These are phyloP conservation scores for Cecropterus lyciades DNA, from an alignment of 1,140 invertebrate species.

Conservation along the genomic window DNA sequence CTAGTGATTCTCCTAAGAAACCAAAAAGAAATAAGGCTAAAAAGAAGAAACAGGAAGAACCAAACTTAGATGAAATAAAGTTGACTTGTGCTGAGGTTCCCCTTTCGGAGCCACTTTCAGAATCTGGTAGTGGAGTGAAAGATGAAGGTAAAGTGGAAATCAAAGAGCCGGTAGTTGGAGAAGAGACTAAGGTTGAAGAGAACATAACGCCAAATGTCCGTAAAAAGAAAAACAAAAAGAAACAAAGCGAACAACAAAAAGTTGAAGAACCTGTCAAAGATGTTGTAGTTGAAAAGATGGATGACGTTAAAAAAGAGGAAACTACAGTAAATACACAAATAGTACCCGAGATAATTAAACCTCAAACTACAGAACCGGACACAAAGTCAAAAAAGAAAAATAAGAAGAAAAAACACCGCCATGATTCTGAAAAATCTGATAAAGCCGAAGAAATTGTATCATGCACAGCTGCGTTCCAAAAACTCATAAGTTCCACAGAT, in stretches of 20 bases:
- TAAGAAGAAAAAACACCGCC: slow-evolving; percentile 67
- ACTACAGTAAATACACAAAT: neutral
- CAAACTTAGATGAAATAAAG: slow-evolving; percentile 14
- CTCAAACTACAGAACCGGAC: slow-evolving; percentile 41
- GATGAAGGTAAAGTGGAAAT: slow-evolving; percentile 41
- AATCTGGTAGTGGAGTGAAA: slow-evolving; percentile 39
- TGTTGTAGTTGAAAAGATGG: neutral
- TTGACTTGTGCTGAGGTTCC: neutral
- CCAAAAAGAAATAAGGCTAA: slow-evolving; percentile 73
- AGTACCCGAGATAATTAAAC: neutral
- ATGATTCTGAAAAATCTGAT: slow-evolving; percentile 68
- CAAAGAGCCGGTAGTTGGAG: slow-evolving; percentile 12
- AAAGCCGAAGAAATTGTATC: slow-evolving; percentile 51
- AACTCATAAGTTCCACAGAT: slow-evolving; percentile 44
- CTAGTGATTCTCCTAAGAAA: slow-evolving; percentile 61
- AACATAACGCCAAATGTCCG: slow-evolving; percentile 37
- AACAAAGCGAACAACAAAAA: slow-evolving; percentile 37
- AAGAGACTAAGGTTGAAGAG: slow-evolving; percentile 21
- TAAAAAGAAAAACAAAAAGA: slow-evolving; percentile 59
- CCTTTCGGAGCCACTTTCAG: neutral
- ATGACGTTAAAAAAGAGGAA: slow-evolving; percentile 17
- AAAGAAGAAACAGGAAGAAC: slow-evolving; percentile 52
- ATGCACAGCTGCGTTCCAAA: slow-evolving; percentile 63
- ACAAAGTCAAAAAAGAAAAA: slow-evolving; percentile 65
- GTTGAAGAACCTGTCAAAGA: slow-evolving; percentile 16